phyloP scores from a whole-genome alignment of 2,888 invertebrate genomes.

The Amiota communis region DNA sequence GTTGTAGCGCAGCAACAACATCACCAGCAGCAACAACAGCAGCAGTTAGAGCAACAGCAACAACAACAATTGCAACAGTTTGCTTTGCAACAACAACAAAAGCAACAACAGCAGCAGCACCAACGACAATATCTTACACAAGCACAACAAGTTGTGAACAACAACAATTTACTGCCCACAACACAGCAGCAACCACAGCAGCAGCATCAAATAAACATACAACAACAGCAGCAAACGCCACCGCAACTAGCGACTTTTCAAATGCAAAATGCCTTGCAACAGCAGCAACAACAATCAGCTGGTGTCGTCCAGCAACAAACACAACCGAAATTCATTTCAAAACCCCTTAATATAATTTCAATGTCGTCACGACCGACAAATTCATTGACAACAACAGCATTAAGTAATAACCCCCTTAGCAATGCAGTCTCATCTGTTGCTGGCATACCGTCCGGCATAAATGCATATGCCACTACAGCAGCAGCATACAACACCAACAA shows the following conservation, averaged over 20 bases:
- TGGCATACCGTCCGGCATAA: slow-evolving; percentile 62
- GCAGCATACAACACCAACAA: slow-evolving; percentile 41
- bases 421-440: slow-evolving; percentile 37
- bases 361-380: slow-evolving; percentile 59
- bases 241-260: slow-evolving; percentile 25
- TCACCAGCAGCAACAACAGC: slow-evolving; percentile 48
- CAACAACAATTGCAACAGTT: slow-evolving; percentile 66
- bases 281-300: slow-evolving; percentile 53
- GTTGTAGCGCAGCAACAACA: slow-evolving; percentile 56
- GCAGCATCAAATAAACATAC: slow-evolving; percentile 48
- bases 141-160: slow-evolving; percentile 43
- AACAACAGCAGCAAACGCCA: slow-evolving; percentile 44
- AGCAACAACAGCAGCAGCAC: slow-evolving; percentile 60
- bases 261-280: slow-evolving; percentile 32
- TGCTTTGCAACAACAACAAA: slow-evolving; percentile 57
- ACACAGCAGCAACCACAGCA: slow-evolving; percentile 11
- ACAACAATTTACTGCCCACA: slow-evolving; percentile 50
- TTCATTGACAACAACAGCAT: slow-evolving; percentile 23
- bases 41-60: slow-evolving; percentile 45
- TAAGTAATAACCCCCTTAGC: slow-evolving; percentile 40
- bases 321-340: slow-evolving; percentile 66
- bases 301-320: slow-evolving; percentile 43
- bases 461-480: slow-evolving; percentile 45
- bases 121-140: slow-evolving; percentile 48
- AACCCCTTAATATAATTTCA: slow-evolving; percentile 69